Percentiles rank a stretch among this genome's conserved stretches.
These are phyloP conservation scores for Lutjanus argentimaculatus DNA, from an alignment of 2,797 vertebrate species.

Conservation along the genomic window DNA sequence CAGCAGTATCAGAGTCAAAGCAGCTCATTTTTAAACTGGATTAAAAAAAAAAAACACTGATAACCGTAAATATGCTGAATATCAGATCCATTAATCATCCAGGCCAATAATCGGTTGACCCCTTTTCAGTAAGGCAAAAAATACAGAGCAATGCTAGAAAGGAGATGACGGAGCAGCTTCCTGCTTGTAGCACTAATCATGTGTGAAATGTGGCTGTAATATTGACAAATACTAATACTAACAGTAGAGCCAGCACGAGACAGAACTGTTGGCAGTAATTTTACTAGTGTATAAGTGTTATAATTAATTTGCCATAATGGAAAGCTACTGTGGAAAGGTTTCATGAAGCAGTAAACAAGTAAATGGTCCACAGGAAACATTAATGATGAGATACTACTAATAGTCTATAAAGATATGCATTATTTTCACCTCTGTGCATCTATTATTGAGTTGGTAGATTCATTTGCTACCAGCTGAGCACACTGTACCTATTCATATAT, in stretches of 20 bases:
- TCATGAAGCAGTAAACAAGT: neutral
- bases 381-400: neutral
- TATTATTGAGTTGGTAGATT: neutral
- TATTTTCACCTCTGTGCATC: conserved; percentile 15
- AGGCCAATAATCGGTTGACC: too few species aligned
- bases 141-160: neutral
- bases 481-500: neutral
- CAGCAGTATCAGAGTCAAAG: too few species aligned
- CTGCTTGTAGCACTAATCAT: conserved; percentile 16
- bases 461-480: neutral
- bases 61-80: too few species aligned
- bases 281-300: neutral
- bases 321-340: neutral
- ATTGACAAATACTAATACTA: neutral
- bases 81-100: too few species aligned
- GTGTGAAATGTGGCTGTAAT: conserved; percentile 10
- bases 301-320: neutral
- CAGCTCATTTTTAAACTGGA: too few species aligned
- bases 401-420: neutral
- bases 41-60: too few species aligned
- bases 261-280: neutral
- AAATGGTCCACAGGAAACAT: neutral
- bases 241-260: neutral
- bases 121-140: neutral
- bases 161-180: conserved; percentile 26